Evolutionary conservation across 2,797 vertebrate species (phyloP).

Genomic region (Anomalospiza imberbis): DNA sequence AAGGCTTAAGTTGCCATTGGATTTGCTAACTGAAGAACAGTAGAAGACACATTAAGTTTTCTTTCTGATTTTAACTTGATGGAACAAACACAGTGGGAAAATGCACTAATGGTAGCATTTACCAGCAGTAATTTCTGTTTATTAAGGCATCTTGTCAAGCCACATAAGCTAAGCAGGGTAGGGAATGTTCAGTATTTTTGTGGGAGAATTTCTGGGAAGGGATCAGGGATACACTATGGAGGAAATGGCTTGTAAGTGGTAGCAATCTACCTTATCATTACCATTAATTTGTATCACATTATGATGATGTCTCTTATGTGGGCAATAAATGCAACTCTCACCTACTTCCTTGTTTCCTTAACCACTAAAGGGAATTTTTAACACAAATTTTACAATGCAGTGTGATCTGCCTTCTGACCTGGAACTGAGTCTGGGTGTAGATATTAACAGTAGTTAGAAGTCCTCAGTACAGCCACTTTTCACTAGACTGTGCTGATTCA

Average conservation of each 20-base stretch:
- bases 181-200: background rate
- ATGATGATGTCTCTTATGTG: background rate
- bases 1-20: background rate
- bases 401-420: background rate
- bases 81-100: background rate
- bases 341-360: background rate
- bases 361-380: background rate
- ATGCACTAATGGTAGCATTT: background rate
- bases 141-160: background rate
- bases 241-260: conserved; percentile 1
- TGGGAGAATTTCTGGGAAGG: background rate
- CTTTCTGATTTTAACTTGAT: background rate
- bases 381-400: background rate
- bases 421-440: background rate
- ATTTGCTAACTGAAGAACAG: background rate
- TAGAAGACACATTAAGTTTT: conserved; percentile 8
- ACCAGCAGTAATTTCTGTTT: conserved; percentile 7
- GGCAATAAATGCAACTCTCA: background rate
- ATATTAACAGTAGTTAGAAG: background rate
- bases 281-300: background rate
- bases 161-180: background rate
- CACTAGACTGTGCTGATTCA: background rate
- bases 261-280: conserved; percentile 4
- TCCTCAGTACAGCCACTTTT: background rate
- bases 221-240: background rate